These are phyloP conservation scores for Bellardia bayeri DNA, from an alignment of 2,888 invertebrate species.

Conservation along the genomic window DNA sequence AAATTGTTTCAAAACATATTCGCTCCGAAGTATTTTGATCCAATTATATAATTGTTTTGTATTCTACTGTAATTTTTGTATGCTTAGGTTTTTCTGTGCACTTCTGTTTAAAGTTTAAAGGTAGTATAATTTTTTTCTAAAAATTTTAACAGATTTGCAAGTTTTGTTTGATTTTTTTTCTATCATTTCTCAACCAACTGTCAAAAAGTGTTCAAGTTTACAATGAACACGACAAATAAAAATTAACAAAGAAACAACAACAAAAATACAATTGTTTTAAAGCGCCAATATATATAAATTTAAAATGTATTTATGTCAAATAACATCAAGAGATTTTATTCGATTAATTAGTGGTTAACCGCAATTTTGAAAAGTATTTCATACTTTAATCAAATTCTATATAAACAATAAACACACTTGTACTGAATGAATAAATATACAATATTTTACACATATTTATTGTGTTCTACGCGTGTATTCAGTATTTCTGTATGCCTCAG, in stretches of 20 bases:
- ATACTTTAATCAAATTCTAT: slow-evolving; percentile 55
- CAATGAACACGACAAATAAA: slow-evolving; percentile 13
- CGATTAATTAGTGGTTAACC: slow-evolving; percentile 81
- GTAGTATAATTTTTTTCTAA: neutral
- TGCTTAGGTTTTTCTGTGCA: no score
- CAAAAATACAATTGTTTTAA: slow-evolving; percentile 16
- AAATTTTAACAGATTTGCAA: neutral
- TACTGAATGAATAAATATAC: neutral
- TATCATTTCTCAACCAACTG: neutral
- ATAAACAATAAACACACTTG: slow-evolving; percentile 8
- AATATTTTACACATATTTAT: slow-evolving; percentile 14
- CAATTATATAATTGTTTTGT: no score
- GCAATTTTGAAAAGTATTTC: slow-evolving; percentile 76
- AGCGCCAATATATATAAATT: slow-evolving; percentile 44
- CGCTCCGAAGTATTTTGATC: no score
- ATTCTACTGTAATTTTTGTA: no score
- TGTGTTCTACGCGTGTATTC: neutral
- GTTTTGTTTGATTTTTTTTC: neutral
- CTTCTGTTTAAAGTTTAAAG: no score
- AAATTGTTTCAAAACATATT: no score
- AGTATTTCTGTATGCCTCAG: neutral
- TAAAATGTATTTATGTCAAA: slow-evolving; percentile 68
- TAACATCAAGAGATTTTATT: slow-evolving; percentile 70
- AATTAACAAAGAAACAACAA: neutral
- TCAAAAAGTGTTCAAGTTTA: slow-evolving; percentile 19